A percentile compares a stretch with the other conserved stretches of the same genome.
Conservation (phyloP, 2,797 vertebrate genomes). For the Tangara arthus region DNA sequence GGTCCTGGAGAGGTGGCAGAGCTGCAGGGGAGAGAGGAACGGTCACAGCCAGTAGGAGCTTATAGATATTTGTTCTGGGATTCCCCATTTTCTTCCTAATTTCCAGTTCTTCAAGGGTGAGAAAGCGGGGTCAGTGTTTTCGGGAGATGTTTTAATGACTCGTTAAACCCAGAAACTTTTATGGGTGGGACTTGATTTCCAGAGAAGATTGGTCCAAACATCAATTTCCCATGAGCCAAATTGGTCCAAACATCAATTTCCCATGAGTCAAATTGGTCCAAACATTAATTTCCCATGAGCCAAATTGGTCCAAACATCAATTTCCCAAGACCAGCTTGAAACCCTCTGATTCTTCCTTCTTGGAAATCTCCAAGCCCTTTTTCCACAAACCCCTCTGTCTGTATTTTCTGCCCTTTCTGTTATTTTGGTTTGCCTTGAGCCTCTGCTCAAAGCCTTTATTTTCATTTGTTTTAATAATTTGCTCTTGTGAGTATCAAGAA, state of each 20-base stretch:
- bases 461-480: background rate
- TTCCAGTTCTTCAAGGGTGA: background rate
- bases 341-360: background rate
- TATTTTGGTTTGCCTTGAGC: background rate
- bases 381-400: background rate
- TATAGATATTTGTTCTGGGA: background rate
- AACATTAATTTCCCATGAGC: background rate
- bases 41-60: fast-evolving
- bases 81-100: background rate
- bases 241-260: background rate
- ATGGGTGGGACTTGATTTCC: fast-evolving
- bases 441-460: background rate
- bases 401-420: background rate
- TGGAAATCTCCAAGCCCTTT: fast-evolving
- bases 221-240: background rate
- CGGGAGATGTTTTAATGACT: background rate
- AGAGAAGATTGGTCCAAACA: background rate
- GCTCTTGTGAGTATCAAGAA: background rate
- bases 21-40: background rate
- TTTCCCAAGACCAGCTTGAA: background rate
- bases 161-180: fast-evolving
- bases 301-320: background rate
- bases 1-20: fast-evolving
- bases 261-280: no score
- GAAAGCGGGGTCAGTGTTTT: fast-evolving